These are phyloP conservation scores for Drosophila bocki DNA, from an alignment of 1,140 invertebrate genomes.

Conservation along the genomic window DNA sequence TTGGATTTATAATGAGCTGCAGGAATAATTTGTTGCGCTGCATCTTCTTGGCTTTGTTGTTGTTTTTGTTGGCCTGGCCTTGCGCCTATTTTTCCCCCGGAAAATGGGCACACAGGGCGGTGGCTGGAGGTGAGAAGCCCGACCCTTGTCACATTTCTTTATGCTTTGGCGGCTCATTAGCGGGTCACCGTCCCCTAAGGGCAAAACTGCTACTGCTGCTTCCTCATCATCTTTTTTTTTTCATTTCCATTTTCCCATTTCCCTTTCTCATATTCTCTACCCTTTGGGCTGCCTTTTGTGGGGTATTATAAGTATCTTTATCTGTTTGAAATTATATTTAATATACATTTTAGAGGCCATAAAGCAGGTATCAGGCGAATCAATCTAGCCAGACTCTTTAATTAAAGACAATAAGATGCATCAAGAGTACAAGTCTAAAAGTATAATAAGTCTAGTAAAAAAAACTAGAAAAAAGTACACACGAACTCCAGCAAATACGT, in stretches of 20 bases:
- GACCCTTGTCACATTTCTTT: constrained; percentile 53
- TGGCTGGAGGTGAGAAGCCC: constrained; percentile 4
- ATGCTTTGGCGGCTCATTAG: constrained; percentile 59
- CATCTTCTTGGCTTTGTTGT: constrained; percentile 4
- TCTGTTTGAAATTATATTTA: no score
- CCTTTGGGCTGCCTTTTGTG: not conserved
- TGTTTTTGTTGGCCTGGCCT: constrained; percentile 45
- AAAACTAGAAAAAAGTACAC: no score
- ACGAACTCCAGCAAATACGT: no score
- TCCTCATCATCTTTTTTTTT: constrained; percentile 9
- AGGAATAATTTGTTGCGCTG: constrained; percentile 40
- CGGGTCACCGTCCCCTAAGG: constrained; percentile 50
- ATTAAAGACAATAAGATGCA: not conserved
- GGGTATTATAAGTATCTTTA: constrained; percentile 2
- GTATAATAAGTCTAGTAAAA: no score
- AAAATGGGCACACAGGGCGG: constrained; percentile 10
- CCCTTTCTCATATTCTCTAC: constrained; percentile 16
- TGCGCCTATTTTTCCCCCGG: constrained; percentile 41
- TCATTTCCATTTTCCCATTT: not conserved
- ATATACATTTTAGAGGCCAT: not conserved
- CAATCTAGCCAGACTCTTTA: not conserved
- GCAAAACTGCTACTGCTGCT: constrained; percentile 6
- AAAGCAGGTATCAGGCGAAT: not conserved
- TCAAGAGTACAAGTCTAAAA: not conserved
- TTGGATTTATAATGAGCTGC: constrained; percentile 58